These are phyloP conservation scores for Chironomus tepperi DNA, from an alignment of 1,140 invertebrate species.

Conservation along the genomic window DNA sequence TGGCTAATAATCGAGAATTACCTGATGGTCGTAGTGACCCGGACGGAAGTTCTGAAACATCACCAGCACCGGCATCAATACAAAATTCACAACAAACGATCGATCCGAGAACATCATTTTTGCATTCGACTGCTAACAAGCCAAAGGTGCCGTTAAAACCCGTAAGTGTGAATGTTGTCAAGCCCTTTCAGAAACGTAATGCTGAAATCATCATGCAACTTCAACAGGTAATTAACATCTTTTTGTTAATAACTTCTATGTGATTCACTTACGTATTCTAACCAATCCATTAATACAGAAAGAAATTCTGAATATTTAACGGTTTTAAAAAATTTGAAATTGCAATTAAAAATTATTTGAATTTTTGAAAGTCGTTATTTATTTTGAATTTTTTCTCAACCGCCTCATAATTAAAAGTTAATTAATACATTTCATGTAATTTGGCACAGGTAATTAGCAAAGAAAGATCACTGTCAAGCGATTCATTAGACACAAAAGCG, in stretches of 20 bases:
- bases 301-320: too few relatives aligned
- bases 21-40: slow-evolving; percentile 72
- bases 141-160: slow-evolving; percentile 57
- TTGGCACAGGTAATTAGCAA: slow-evolving; percentile 30
- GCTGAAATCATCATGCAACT: slow-evolving; percentile 42
- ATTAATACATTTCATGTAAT: too few relatives aligned
- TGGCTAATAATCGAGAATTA: slow-evolving; percentile 54
- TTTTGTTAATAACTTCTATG: too few relatives aligned
- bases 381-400: too few relatives aligned
- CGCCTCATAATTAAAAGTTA: too few relatives aligned
- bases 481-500: slow-evolving; percentile 30
- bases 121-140: slow-evolving; percentile 55
- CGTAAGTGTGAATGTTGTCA: slow-evolving; percentile 34
- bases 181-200: slow-evolving; percentile 31
- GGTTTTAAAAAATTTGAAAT: too few relatives aligned
- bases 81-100: slow-evolving; percentile 51
- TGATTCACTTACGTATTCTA: slow-evolving; percentile 35
- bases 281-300: slow-evolving; percentile 26
- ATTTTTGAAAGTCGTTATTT: too few relatives aligned
- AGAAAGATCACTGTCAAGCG: slow-evolving; percentile 29
- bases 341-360: too few relatives aligned
- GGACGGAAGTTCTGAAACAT: slow-evolving; percentile 50
- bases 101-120: slow-evolving; percentile 58
- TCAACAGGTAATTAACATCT: slow-evolving; percentile 35
- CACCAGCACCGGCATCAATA: slow-evolving; percentile 51